Evolutionary conservation across 2,113 vertebrate species (phyloP), one percentile per base, ranked within the genome.

Genomic region (Anhinga anhinga): DNA sequence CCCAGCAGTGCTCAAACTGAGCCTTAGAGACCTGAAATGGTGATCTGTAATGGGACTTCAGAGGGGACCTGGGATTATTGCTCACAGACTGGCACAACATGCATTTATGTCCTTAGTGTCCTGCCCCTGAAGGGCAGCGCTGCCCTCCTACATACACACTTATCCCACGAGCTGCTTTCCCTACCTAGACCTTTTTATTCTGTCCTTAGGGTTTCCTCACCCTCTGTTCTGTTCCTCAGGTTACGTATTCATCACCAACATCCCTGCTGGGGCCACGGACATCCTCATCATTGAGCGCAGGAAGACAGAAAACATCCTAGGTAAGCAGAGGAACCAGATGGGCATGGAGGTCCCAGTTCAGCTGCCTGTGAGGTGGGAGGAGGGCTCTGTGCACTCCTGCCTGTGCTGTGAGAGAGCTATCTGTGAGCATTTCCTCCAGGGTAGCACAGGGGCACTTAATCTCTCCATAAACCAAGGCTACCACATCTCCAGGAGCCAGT

Each of bases 271-370:
- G 91, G 98, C 99, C 71, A 98, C 85, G 1, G 99, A 99, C 95
- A 99, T 99, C 96, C 99, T 99, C 93, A 99, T 99, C 92, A 98
- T 99, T 44, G 99, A 99, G 96, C 98, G 98, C 92, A 98, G 98
- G 77, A 99, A 98, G 97, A 99, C 99, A 20, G 99, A 99, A 86
- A 99, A 99, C 97, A 98, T 99, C 94, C 97, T 99, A 66, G 99
- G 99, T 99, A 97, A 98, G 97, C 89, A 49, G 59, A 34, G 30
- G 59, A 65, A 16, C 47, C 2, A 1, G n/a, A 11, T 8, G n/a
- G 44, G 19, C 23, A 16, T 32, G 59, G 40, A 70, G 53, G 30
- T 13, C 67, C 49, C 32, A 5, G 58, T 29, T 61, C 42, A 59
- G 69, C 69, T 82, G 50, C 52, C 40, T 40, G 53, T 17, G 56